phyloP scores from a whole-genome alignment of 2,113 vertebrate species.

The Rhinoderma darwinii region DNA sequence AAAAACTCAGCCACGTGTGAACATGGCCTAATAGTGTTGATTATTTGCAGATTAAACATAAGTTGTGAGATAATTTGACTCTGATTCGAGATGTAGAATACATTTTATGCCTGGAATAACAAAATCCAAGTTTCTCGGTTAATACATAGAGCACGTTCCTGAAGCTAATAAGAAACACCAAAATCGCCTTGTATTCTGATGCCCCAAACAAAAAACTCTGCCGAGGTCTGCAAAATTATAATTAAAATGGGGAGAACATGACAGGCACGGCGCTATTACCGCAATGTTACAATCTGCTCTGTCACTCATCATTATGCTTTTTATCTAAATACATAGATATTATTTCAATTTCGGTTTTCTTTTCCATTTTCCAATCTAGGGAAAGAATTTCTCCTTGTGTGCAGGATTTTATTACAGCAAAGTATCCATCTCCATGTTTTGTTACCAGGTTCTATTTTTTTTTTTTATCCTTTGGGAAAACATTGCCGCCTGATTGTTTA shows the following conservation, averaged over 20 bases:
- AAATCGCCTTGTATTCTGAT: slow-evolving; percentile 44
- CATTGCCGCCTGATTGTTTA: slow-evolving; percentile 12
- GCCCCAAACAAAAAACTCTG: slow-evolving; percentile 52
- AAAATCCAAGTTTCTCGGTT: slow-evolving; percentile 7
- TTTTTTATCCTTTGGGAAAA: not conserved
- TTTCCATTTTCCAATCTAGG: slow-evolving; percentile 4
- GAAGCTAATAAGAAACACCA: slow-evolving; percentile 10
- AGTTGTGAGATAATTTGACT: not conserved
- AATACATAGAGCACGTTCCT: slow-evolving; percentile 11
- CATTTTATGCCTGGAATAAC: slow-evolving; percentile 32
- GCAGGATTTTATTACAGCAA: slow-evolving; percentile 11
- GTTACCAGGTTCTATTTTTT: slow-evolving; percentile 20
- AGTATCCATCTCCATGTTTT: slow-evolving; percentile 28
- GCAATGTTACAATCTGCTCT: not conserved
- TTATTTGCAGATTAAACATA: not conserved
- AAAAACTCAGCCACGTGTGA: no score
- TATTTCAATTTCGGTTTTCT: slow-evolving; percentile 37
- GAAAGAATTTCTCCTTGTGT: not conserved
- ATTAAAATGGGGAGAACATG: slow-evolving; percentile 52
- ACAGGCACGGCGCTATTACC: slow-evolving; percentile 34
- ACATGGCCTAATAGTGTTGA: no score
- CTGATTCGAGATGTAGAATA: not conserved
- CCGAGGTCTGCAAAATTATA: slow-evolving; percentile 56
- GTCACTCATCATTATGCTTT: not conserved
- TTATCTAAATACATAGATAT: slow-evolving; percentile 52